Percentiles rank a stretch among this genome's conserved stretches.
Evolutionary conservation across 2,888 invertebrate species (phyloP).

Genomic region (Morpho helenor): DNA sequence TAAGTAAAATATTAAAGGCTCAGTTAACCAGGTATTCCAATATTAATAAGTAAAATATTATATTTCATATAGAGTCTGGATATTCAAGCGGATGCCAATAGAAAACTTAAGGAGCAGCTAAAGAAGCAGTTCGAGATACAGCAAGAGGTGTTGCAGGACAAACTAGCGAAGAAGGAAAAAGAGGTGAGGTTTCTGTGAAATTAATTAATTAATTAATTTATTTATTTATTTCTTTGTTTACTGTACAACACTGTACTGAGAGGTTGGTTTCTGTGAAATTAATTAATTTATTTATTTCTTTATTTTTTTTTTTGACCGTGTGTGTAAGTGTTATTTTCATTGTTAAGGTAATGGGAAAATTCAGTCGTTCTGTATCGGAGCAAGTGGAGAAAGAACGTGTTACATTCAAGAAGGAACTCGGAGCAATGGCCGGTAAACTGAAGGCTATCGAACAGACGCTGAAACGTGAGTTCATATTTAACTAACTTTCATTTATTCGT

Average conservation of each 20-base stretch:
- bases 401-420: slow-evolving; percentile 85
- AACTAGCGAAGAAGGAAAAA: slow-evolving; percentile 81
- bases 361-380: slow-evolving; percentile 68
- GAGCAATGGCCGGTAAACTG: slow-evolving; percentile 86
- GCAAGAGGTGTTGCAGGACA: slow-evolving; percentile 87
- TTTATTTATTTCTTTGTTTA: background rate
- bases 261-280: too few species aligned
- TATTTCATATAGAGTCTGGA: slow-evolving; percentile 75
- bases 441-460: slow-evolving; percentile 88
- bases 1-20: too few species aligned
- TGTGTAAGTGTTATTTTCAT: too few species aligned
- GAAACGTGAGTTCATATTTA: slow-evolving; percentile 75
- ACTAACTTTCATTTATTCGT: too few species aligned
- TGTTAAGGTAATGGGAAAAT: slow-evolving; percentile 48
- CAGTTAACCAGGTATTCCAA: too few species aligned
- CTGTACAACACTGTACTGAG: background rate
- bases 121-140: slow-evolving; percentile 93
- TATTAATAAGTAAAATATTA: background rate
- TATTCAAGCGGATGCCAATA: slow-evolving; percentile 83
- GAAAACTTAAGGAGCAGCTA: slow-evolving; percentile 86
- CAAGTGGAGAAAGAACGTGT: slow-evolving; percentile 84
- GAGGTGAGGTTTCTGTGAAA: slow-evolving; percentile 49
- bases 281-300: too few species aligned
- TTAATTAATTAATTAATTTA: background rate
- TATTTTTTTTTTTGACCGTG: too few species aligned